Base-by-base conservation (phyloP, 2,113 vertebrate species). In the Todiramphus saurophagus region DNA sequence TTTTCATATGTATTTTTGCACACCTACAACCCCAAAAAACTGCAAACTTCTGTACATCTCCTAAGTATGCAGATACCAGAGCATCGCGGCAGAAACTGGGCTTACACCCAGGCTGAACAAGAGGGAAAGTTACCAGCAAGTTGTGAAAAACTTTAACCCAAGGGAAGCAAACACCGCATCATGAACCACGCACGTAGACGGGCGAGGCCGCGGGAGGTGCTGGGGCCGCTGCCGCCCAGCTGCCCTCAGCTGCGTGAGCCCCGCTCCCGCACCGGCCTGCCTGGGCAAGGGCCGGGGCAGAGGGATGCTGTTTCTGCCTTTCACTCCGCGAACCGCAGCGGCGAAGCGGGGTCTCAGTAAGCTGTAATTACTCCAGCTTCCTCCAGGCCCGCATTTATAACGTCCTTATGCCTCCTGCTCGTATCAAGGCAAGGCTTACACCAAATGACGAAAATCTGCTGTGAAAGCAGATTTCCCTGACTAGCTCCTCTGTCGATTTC, bases 181-280 rank as follows among this genome's bases (percentile, higher is more conserved):
- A 46, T 16, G 12, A 18, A n/a, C 9, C 16, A 48, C 0, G 7
- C 9, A 12, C 7, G 31, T 13, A 24, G 59, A 46, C 1, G 31
- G 13, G 14, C 3, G 11, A 53, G 12, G 46, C 48, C 18, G 17
- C 4, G 5, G 19, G 16, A 56, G 2, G 4, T 24, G 16, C 13
- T 0, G 0, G 5, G 16, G 31, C 28, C 18, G 50, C 35, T 19
- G 35, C 5, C 3, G 4, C 9, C 44, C 63, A 67, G 72, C 39
- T 88, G 50, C 4, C 3, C 7, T 35, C 63, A 67, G 73, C 43
- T 88, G 50, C 20, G 39, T 5, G 5, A 2, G 0, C 6, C 35
- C 16, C 2, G 1, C 17, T 67, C 8, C 55, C 4, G 1, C 33
- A n/a, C 2, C 1, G 0, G 13, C 13, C 17, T 25, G 21, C 43